phyloP scores from a whole-genome alignment of 30 jellyfish, hydroid and myxozoan genomes.

The Hydractinia echinata region DNA sequence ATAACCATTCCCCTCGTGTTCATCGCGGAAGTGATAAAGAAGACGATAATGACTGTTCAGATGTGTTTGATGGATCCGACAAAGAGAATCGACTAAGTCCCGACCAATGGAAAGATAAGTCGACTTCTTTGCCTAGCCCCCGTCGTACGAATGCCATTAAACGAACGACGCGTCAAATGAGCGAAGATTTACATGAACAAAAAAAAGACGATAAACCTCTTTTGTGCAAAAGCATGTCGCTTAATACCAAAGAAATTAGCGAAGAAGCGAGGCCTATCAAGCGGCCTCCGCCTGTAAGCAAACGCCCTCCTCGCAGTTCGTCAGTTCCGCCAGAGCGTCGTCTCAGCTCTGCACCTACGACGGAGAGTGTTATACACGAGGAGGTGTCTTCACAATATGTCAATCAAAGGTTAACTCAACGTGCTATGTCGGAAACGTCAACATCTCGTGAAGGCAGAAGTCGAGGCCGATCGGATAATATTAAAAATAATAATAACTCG shows the following conservation, averaged over 20 bases:
- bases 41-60: background rate
- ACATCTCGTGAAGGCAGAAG: background rate
- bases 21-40: background rate
- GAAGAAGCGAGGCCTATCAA: background rate
- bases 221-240: background rate
- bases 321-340: conserved; percentile 5
- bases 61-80: background rate
- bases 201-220: background rate
- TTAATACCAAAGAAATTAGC: background rate
- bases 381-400: conserved; percentile 16
- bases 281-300: background rate
- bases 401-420: background rate
- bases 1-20: background rate
- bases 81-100: background rate
- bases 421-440: conserved; percentile 6
- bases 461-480: conserved; percentile 4
- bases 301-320: conserved; percentile 9
- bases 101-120: background rate
- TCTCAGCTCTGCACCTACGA: background rate
- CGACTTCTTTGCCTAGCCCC: conserved; percentile 3
- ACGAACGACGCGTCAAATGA: conserved; percentile 7
- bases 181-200: background rate
- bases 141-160: conserved; percentile 8
- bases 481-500: background rate
- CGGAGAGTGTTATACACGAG: conserved; percentile 9